Base-by-base conservation (phyloP, 2,888 invertebrate species). In the Habroteleia sp. region DNA sequence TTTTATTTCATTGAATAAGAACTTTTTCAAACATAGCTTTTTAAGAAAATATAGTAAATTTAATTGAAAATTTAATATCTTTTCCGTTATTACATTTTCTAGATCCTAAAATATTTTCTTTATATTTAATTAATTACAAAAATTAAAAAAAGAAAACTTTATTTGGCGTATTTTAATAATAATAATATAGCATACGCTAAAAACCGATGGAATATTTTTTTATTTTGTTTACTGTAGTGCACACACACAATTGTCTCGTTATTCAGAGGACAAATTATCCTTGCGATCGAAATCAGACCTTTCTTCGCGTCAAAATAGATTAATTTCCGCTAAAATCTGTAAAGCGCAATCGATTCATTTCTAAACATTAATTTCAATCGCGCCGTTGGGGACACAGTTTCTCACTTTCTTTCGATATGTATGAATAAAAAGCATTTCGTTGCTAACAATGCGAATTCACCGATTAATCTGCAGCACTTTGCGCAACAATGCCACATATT, bases 291-390 rank as follows among this genome's bases (percentile, higher is more conserved):
- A 48, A 62, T 62, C 37, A 16, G 35, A 46, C 11, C 16, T 52
- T 52, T 42, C 44, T 54, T 44, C 33, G 17, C 44, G 42, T 52
- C 44, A 44, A 42, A 42, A 42, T 63, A 33, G 52, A 65, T 65
- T 65, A 54, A 65, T 65, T 63, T 52, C 29, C 63, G 42, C 14
- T 16, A 50, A 41, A 50, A 42, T 14, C 63, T 25, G 33, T 25
- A 25, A 31, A 27, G 25, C 17, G 25, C 31, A 39, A 14, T 23
- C 31, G 33, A 50, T 25, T 23, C 50, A 25, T 50, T 63, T 50
- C 33, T 50, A 42, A 52, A 63, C 41, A 52, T 63, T 63, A 63
- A 63, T 63, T 50, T 42, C 50, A 42, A 65, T 52, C 44, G 65
- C 42, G 14, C 42, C 52, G 27, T 44, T 29, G 13, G 14, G n/a